Conservation (phyloP, 1,140 invertebrate genomes). For the Drosophila asahinai region DNA sequence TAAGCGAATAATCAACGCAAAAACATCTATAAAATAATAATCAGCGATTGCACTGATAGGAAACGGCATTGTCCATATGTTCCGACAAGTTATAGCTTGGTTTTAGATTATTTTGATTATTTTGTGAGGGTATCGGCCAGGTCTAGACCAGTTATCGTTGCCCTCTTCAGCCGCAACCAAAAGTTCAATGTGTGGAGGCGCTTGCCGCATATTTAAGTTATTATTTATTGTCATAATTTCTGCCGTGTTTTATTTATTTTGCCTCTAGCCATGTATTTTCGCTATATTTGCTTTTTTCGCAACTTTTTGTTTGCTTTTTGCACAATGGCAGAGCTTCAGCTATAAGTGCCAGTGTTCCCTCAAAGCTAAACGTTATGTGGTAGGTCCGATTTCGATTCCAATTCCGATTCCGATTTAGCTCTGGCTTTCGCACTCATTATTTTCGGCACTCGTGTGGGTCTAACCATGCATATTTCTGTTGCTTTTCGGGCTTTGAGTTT, state of each 20-base stretch:
- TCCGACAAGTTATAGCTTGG: not conserved
- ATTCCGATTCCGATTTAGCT: conserved; percentile 6
- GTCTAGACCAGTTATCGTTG: not conserved
- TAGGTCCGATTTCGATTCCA: conserved; percentile 52
- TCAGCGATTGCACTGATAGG: not conserved
- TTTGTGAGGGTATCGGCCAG: conserved; percentile 3
- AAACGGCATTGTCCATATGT: not conserved
- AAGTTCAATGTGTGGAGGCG: conserved; percentile 46
- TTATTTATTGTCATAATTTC: conserved; percentile 61
- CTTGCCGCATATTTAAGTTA: conserved; percentile 33
- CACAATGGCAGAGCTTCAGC: not conserved
- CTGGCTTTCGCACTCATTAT: conserved; percentile 23
- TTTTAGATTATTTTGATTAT: no score
- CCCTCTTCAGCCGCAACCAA: conserved; percentile 17
- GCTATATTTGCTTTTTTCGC: conserved; percentile 15
- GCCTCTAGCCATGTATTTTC: conserved; percentile 6
- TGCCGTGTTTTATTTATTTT: conserved; percentile 22
- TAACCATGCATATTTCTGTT: conserved; percentile 28
- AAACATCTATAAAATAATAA: conserved; percentile 5
- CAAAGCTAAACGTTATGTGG: conserved; percentile 60
- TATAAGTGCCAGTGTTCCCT: not conserved
- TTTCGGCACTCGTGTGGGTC: not conserved
- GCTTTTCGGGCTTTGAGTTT: conserved; percentile 51
- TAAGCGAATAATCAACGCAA: not conserved
- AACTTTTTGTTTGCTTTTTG: conserved; percentile 29